These are phyloP conservation scores for Acholoe squamosa DNA, from an alignment of 2,888 invertebrate species.

Conservation along the genomic window DNA sequence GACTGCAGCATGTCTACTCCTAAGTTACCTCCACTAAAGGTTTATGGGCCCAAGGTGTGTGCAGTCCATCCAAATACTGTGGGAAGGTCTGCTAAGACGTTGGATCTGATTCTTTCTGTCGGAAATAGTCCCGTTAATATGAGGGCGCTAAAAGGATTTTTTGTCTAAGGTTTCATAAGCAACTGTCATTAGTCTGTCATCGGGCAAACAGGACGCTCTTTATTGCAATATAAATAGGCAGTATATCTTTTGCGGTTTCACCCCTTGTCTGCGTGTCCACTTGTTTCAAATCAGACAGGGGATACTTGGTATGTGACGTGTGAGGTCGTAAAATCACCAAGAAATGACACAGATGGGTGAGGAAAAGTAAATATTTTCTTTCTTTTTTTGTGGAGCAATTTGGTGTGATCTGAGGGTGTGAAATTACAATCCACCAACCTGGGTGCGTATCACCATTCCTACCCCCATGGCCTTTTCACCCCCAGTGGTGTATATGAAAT, in stretches of 20 bases:
- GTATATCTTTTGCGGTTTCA: slow-evolving; percentile 11
- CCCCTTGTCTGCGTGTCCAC: neutral
- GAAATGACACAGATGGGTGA: neutral
- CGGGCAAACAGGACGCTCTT: neutral
- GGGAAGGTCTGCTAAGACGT: too few species aligned
- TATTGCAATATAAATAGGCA: neutral
- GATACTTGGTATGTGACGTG: neutral
- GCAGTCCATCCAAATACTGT: too few species aligned
- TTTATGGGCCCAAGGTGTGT: too few species aligned
- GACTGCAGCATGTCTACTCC: too few species aligned
- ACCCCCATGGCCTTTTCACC: neutral
- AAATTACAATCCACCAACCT: neutral
- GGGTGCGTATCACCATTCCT: neutral
- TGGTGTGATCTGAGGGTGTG: slow-evolving; percentile 1
- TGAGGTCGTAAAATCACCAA: neutral
- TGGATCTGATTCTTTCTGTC: too few species aligned
- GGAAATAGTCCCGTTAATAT: too few species aligned
- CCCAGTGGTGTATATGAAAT: neutral
- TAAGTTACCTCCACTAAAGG: too few species aligned
- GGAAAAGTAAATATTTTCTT: neutral
- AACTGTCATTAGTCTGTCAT: too few species aligned
- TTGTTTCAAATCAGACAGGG: neutral
- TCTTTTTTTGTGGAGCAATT: neutral
- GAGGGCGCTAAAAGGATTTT: too few species aligned
- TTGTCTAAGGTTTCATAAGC: too few species aligned